Conservation (phyloP, 1,140 invertebrate species). For the Neodiprion virginianus region DNA sequence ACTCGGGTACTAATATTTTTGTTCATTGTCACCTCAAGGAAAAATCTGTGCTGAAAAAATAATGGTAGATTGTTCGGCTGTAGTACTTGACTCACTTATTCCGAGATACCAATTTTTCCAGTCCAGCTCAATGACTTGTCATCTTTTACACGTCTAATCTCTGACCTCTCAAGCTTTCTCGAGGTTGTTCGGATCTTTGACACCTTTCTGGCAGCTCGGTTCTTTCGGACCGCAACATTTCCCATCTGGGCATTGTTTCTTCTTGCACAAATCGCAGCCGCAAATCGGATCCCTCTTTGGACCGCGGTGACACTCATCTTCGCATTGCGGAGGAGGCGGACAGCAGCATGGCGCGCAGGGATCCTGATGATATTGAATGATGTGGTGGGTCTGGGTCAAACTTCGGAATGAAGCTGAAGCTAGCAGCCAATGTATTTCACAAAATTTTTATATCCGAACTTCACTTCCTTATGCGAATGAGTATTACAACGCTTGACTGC, state of each 20-base stretch:
- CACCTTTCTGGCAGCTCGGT: neutral
- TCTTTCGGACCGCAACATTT: neutral
- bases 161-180: neutral
- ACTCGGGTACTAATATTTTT: too few relatives aligned
- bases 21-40: too few relatives aligned
- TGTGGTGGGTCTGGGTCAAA: too few relatives aligned
- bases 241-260: constrained; percentile 2
- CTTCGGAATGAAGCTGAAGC: too few relatives aligned
- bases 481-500: too few relatives aligned
- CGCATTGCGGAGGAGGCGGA: neutral
- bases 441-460: too few relatives aligned
- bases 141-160: neutral
- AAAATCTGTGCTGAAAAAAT: too few relatives aligned
- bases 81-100: too few relatives aligned
- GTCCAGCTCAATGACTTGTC: neutral
- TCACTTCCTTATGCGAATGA: too few relatives aligned
- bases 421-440: too few relatives aligned
- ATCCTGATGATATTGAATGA: neutral
- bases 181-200: neutral
- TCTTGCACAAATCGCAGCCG: constrained; percentile 4
- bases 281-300: neutral
- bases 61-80: too few relatives aligned
- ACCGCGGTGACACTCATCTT: neutral
- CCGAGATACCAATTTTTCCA: neutral
- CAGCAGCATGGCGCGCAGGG: neutral